A percentile compares a stretch with the other conserved stretches of the same genome.
These are phyloP conservation scores for Drosophila barbarae DNA, from an alignment of 2,888 invertebrate species.

Conservation along the genomic window DNA sequence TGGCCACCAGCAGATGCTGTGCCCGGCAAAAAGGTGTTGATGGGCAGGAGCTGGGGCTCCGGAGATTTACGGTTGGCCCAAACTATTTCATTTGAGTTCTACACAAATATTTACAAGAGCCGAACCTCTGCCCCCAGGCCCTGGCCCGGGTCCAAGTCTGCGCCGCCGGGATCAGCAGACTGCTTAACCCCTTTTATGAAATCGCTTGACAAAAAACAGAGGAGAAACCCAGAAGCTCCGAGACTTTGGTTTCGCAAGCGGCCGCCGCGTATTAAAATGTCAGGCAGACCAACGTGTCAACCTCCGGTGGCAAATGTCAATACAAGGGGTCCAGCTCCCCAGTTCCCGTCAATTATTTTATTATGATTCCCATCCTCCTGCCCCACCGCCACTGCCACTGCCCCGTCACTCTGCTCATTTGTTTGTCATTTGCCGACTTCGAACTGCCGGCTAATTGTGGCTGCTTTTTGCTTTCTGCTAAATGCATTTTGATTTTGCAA, in stretches of 20 bases:
- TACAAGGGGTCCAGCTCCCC: constrained; percentile 45
- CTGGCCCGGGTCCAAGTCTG: constrained; percentile 11
- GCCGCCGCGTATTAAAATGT: constrained; percentile 64
- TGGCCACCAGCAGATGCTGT: constrained; percentile 40
- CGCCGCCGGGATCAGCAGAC: constrained; percentile 58
- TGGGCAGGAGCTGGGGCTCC: background rate
- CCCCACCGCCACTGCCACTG: background rate
- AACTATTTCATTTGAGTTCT: constrained; percentile 29
- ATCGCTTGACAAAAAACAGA: constrained; percentile 40
- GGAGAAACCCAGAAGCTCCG: constrained; percentile 22
- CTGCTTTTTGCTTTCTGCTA: constrained; percentile 32
- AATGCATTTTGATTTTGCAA: constrained; percentile 75
- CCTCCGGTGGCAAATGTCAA: constrained; percentile 63
- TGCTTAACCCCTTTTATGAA: constrained; percentile 61
- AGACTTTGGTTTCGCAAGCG: constrained; percentile 56
- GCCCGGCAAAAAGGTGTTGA: constrained; percentile 27
- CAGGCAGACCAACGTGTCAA: constrained; percentile 50
- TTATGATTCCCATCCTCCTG: constrained; percentile 45
- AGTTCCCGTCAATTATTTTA: constrained; percentile 62
- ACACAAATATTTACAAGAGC: constrained; percentile 35
- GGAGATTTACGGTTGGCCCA: constrained; percentile 22
- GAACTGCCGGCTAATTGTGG: constrained; percentile 46
- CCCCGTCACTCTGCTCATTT: constrained; percentile 21
- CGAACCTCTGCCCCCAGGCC: constrained; percentile 10
- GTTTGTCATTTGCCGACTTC: constrained; percentile 53